Conservation (phyloP, 2,113 vertebrate genomes). For the Xiphophorus hellerii region DNA sequence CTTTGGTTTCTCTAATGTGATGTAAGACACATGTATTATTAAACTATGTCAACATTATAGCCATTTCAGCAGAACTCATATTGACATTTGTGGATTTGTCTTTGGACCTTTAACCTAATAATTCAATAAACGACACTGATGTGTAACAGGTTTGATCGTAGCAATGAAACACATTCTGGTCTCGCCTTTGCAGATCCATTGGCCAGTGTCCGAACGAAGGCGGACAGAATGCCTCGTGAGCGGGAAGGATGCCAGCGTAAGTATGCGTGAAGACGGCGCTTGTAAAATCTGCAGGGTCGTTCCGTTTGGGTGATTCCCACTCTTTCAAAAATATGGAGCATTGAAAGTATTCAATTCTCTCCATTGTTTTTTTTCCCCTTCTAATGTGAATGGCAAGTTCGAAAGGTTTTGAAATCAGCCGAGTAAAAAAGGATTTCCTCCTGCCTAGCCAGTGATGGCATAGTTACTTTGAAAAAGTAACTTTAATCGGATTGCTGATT, state of each 20-base stretch:
- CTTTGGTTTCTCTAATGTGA: conserved; percentile 40
- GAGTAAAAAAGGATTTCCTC: conserved; percentile 44
- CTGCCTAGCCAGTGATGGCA: conserved; percentile 39
- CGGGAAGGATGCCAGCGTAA: conserved; percentile 95
- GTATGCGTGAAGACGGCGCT: conserved; percentile 66
- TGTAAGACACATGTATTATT: conserved; percentile 17
- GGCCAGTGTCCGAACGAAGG: conserved; percentile 93
- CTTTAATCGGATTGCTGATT: too few species aligned
- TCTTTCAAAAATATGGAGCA: neutral
- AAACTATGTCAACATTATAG: neutral
- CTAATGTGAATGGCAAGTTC: conserved; percentile 18
- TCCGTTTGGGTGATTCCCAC: conserved; percentile 29
- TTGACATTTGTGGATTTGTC: conserved; percentile 54
- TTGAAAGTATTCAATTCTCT: neutral
- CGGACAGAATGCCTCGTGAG: conserved; percentile 93
- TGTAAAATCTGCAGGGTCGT: conserved; percentile 7
- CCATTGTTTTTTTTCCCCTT: conserved; percentile 8
- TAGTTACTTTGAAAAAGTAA: too few species aligned
- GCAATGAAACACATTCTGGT: conserved; percentile 45
- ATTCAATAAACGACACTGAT: conserved; percentile 58
- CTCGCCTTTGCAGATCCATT: conserved; percentile 88
- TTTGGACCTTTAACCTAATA: conserved; percentile 32
- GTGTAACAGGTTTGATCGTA: conserved; percentile 44
- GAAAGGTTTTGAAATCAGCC: conserved; percentile 29
- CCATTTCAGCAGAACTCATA: conserved; percentile 58